Base-by-base conservation (phyloP, 1,140 invertebrate species). In the Diorhabda sublineata region DNA sequence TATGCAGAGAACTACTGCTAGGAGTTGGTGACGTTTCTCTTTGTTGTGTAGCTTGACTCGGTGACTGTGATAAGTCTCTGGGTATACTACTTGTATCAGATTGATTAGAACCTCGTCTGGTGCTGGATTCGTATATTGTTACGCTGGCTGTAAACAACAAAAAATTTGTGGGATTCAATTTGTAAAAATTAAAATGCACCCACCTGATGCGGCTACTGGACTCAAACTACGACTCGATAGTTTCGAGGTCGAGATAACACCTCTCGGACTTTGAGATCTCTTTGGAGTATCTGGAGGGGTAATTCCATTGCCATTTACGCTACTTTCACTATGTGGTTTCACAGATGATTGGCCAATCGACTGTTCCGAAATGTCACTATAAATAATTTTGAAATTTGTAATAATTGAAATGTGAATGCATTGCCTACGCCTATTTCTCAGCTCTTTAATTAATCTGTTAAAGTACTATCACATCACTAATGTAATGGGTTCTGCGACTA, bases 241-340 rank as follows among this genome's bases (percentile, higher is more conserved):
- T 78, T 84, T 83, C 56, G 84, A 83, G 59, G 85, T 86, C 58
- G 74, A 70, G 45, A 58, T 71, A 5, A 80, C 78, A 71, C 78
- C 78, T 76, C 83, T 83, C 7, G 84, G 82, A 81, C 89, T 82
- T 8, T 88, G 87, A 43, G 81, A 79, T 77, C 83, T 80, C 64
- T 82, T 79, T n/a, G 90, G 90, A n/a, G 90, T 90, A 57, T 89
- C 89, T 3, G 88, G 86, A 56, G 91, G 89, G 52, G 91, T 91
- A 0, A 87, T 86, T 26, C 89, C 90, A 80, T 92, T 94, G 42
- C 90, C 91, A 82, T 93, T 93, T 5, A 87, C 87, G 71, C 90
- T 80, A 74, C 87, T 90, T 76, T 92, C 91, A 9, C 65, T 67
- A n/a, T 47, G 26, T 42, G n/a, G 43, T 62, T 64, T 70, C 9